Percentiles rank a stretch among this genome's conserved stretches.
Evolutionary conservation across 1,140 invertebrate species (phyloP).

Genomic region (Ylistrum balloti): DNA sequence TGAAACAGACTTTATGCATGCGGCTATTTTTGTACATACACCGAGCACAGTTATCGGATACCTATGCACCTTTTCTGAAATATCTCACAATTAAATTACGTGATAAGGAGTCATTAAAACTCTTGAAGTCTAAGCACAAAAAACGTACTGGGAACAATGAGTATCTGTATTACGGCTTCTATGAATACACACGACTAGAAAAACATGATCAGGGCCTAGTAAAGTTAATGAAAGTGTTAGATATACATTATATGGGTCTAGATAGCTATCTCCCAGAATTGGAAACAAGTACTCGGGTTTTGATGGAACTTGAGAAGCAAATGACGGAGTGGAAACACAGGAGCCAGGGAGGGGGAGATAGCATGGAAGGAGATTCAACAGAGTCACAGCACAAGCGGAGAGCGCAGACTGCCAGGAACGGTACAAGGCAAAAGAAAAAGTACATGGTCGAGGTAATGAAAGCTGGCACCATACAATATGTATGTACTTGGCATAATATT

Average conservation of each 20-base stretch:
- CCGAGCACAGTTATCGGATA: constrained; percentile 52
- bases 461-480: no score
- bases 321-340: constrained; percentile 50
- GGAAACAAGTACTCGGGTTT: constrained; percentile 57
- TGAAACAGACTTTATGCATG: constrained; percentile 52
- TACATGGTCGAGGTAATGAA: neutral
- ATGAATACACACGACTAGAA: constrained; percentile 50
- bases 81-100: constrained; percentile 58
- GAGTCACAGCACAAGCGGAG: neutral
- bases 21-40: constrained; percentile 59
- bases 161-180: constrained; percentile 55
- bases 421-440: neutral
- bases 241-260: constrained; percentile 54
- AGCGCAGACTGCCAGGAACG: neutral
- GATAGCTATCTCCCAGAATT: constrained; percentile 59
- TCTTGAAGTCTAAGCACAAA: constrained; percentile 49
- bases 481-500: no score
- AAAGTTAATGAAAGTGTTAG: constrained; percentile 58
- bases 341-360: constrained; percentile 43
- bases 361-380: neutral
- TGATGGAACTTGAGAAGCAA: constrained; percentile 53
- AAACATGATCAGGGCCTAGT: constrained; percentile 55
- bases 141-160: constrained; percentile 42
- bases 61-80: constrained; percentile 58
- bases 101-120: constrained; percentile 55